Percentiles rank a stretch among this genome's conserved stretches.
Conservation (phyloP, 2,797 vertebrate species). For the Antennarius maculatus region DNA sequence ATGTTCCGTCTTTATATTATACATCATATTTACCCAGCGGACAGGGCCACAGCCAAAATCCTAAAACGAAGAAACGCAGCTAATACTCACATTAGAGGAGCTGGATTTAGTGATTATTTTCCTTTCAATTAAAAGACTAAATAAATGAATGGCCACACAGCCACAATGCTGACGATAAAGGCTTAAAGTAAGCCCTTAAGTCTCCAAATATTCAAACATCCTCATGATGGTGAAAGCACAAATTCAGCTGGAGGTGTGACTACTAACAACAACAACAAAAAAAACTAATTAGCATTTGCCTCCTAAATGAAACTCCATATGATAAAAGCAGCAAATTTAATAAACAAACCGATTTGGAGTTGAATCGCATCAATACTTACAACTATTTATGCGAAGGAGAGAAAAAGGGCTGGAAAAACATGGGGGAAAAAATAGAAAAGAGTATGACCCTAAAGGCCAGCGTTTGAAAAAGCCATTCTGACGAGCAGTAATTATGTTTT, state of each 20-base stretch:
- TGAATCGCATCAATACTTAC: slow-evolving; percentile 58
- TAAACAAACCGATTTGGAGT: slow-evolving; percentile 45
- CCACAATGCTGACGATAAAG: too few relatives aligned
- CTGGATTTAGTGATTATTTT: background rate
- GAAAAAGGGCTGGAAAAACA: slow-evolving; percentile 37
- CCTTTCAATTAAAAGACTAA: too few relatives aligned
- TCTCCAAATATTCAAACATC: background rate
- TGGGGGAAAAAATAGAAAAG: slow-evolving; percentile 22
- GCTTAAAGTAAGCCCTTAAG: too few relatives aligned
- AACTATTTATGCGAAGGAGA: slow-evolving; percentile 54
- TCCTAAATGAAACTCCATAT: slow-evolving; percentile 31
- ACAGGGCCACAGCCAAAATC: background rate
- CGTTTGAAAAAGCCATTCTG: slow-evolving; percentile 46
- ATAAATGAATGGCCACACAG: too few relatives aligned
- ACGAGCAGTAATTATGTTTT: slow-evolving; percentile 63
- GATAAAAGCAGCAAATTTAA: slow-evolving; percentile 43
- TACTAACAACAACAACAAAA: slow-evolving; percentile 16
- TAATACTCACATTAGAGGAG: slow-evolving; percentile 1
- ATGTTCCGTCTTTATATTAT: background rate
- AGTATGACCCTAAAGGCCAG: slow-evolving; percentile 54
- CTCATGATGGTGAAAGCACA: background rate
- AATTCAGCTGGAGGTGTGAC: background rate
- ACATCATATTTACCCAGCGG: background rate
- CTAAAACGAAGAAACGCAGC: background rate
- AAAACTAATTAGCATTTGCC: slow-evolving; percentile 56